Evolutionary conservation across 2,888 invertebrate genomes (phyloP).

Genomic region (Auanema sp.): DNA sequence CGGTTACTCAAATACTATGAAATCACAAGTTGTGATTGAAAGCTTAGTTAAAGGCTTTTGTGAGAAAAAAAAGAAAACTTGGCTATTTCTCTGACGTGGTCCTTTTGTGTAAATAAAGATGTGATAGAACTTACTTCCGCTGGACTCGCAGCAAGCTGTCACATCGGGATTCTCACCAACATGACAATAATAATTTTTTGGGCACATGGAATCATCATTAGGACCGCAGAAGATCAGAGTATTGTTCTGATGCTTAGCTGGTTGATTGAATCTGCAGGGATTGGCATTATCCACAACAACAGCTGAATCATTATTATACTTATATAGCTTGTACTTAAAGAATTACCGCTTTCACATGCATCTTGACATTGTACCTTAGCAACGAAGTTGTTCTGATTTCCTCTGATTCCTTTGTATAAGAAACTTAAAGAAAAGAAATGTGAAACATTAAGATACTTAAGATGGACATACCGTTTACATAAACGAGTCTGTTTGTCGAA

Average conservation of each 20-base stretch:
- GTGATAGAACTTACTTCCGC: constrained; percentile 50
- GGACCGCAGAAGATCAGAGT: constrained; percentile 44
- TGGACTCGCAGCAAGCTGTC: constrained; percentile 60
- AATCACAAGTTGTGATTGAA: no score
- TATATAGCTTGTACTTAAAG: not conserved
- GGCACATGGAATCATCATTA: constrained; percentile 46
- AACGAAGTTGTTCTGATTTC: constrained; percentile 62
- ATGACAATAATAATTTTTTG: constrained; percentile 61
- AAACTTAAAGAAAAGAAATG: constrained; percentile 29
- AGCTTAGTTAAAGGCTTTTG: no score
- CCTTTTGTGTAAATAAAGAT: not conserved
- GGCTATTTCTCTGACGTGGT: no score
- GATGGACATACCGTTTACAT: constrained; percentile 49
- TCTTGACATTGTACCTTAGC: constrained; percentile 57
- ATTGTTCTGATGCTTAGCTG: constrained; percentile 43
- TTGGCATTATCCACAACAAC: constrained; percentile 38
- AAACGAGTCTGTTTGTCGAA: constrained; percentile 48
- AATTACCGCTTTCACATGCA: constrained; percentile 40
- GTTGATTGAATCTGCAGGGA: constrained; percentile 54
- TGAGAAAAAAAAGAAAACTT: not conserved
- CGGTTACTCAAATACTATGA: no score
- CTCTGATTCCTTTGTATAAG: constrained; percentile 59
- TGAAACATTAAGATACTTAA: not conserved
- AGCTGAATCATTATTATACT: constrained; percentile 16
- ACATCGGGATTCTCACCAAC: constrained; percentile 56